These are phyloP conservation scores for Macrotus californicus DNA, from an alignment of 2,113 vertebrate genomes.

Conservation along the genomic window DNA sequence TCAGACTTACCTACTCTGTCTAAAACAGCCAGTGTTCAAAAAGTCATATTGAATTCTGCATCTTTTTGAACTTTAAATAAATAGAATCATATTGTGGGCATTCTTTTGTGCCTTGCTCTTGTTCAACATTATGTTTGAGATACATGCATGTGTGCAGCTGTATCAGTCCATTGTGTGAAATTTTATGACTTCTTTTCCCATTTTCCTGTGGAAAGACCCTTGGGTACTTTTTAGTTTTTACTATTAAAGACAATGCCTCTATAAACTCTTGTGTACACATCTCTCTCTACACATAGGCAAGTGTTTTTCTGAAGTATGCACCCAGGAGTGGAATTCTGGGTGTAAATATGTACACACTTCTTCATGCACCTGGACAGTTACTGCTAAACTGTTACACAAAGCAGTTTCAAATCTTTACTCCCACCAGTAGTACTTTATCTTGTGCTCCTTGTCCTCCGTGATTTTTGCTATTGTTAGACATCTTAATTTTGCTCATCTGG, in stretches of 20 bases:
- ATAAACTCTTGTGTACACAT: neutral
- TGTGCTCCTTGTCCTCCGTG: neutral
- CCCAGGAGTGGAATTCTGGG: neutral
- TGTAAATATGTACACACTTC: neutral
- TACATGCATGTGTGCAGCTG: neutral
- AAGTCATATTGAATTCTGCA: neutral
- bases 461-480: neutral
- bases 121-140: neutral
- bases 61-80: neutral
- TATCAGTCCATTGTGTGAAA: neutral
- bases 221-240: neutral
- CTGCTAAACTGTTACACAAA: neutral
- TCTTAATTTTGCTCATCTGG: neutral
- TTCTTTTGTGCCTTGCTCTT: neutral
- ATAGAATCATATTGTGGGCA: neutral
- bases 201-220: neutral
- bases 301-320: neutral
- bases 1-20: neutral
- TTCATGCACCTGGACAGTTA: neutral
- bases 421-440: neutral
- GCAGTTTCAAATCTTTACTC: neutral
- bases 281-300: neutral
- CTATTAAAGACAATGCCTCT: neutral
- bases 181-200: neutral
- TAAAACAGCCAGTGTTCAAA: neutral